Evolutionary conservation across 2,797 vertebrate species (phyloP), one percentile per base, ranked within the genome.

Genomic region (Neosilurus mollespiculum): DNA sequence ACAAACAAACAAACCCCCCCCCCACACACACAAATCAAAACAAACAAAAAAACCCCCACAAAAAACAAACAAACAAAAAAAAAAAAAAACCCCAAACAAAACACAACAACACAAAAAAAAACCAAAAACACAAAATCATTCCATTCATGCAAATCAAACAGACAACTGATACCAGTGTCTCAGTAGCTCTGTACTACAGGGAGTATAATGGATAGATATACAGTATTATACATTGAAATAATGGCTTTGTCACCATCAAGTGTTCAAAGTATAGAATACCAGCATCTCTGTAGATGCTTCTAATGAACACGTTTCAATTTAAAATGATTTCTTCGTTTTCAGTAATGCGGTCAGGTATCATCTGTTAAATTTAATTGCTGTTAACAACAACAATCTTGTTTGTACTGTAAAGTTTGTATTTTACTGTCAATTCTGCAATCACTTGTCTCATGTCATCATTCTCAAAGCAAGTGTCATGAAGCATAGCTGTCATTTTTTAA

Each of bases 211-310:
- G 30, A 30, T 30, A 30, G 30, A 30, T 30, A 30, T 30, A 30
- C 30, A 30, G 30, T 30, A 30, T 56, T 11, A 56, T 8, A 43
- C 54, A 56, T 56, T 56, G 9, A 56, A 56, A 56, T 43, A 43
- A 43, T 80, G 64, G 34, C 54, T 78, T 80, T 80, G 64, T 53
- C 62, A 7, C 78, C 64, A 67, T 22, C 78, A 80, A 53, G 78
- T 80, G 78, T 30, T 53, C 78, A 67, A 67, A 67, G 49, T 34
- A 18, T 26, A 20, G 16, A 53, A 79, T 20, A 24, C 6, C 34
- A 53, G 10, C 16, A 8, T 34, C 72, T 15, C 56, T 61, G 18
- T 22, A 61, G 22, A 14, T 61, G 75, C 58, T 49, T 58, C 58
- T 76, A 59, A 22, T 7, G 18, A 76, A 58, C 1, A 3, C 49